Conservation (phyloP, 2,797 vertebrate genomes). For the Gambelia wislizenii region DNA sequence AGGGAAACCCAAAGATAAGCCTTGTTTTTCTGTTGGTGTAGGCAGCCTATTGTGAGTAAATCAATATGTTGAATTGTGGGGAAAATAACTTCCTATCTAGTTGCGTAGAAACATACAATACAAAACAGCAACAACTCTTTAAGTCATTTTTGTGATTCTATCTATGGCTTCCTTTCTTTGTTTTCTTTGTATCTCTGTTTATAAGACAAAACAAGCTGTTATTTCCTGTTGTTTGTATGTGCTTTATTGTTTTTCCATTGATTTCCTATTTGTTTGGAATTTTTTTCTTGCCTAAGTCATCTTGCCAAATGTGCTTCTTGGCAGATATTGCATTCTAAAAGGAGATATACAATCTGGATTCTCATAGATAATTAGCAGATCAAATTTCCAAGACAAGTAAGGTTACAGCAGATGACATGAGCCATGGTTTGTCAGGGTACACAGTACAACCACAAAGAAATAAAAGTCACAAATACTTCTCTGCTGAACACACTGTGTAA, state of each 20-base stretch:
- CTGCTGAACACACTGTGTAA: not conserved
- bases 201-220: not conserved
- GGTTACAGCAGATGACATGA: not conserved
- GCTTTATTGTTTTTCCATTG: not conserved
- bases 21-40: too few species aligned
- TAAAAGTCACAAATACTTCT: not conserved
- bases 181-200: not conserved
- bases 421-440: not conserved
- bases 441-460: not conserved
- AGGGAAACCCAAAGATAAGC: too few species aligned
- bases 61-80: not conserved
- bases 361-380: constrained; percentile 34
- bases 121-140: not conserved
- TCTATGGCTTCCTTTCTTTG: not conserved
- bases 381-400: not conserved
- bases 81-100: not conserved
- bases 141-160: not conserved
- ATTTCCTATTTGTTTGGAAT: not conserved
- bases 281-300: not conserved
- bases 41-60: not conserved
- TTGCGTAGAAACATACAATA: too few species aligned
- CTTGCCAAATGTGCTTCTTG: constrained; percentile 19
- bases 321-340: constrained; percentile 19
- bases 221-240: constrained; percentile 12
- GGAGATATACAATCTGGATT: constrained; percentile 32